Percentiles rank a stretch among this genome's conserved stretches.
Conservation (phyloP, 2,113 vertebrate genomes). For the Conger conger region DNA sequence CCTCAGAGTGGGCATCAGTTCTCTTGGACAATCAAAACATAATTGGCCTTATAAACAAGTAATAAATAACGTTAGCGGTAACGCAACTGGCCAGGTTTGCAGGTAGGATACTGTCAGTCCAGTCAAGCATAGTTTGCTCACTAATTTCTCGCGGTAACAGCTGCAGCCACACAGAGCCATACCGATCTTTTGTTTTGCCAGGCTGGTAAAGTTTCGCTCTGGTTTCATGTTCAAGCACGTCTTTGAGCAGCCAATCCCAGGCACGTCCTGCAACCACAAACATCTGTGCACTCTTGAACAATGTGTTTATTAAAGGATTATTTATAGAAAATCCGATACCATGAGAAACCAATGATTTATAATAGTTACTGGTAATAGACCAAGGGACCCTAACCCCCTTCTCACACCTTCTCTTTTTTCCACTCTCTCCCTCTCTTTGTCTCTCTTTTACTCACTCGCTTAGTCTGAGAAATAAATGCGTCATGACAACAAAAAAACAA, state of each 20-base stretch:
- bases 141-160: not conserved
- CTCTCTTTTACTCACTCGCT: no score
- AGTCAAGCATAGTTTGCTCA: not conserved
- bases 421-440: no score
- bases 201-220: not conserved
- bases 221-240: not conserved
- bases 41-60: not conserved
- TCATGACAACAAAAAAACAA: not conserved
- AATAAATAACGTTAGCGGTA: not conserved
- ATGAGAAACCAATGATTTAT: not conserved
- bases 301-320: not conserved
- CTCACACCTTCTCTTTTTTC: no score
- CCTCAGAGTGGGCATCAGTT: no score
- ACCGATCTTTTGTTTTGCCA: not conserved
- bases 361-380: not conserved
- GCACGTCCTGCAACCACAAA: not conserved
- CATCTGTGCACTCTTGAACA: not conserved
- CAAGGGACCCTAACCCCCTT: no score
- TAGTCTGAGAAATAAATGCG: not conserved
- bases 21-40: no score
- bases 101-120: not conserved
- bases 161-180: not conserved
- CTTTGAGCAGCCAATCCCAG: not conserved
- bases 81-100: not conserved
- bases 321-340: not conserved